A percentile compares a stretch with the other conserved stretches of the same genome.
Conservation (phyloP, 2,113 vertebrate genomes). For the Vulpes lagopus region DNA sequence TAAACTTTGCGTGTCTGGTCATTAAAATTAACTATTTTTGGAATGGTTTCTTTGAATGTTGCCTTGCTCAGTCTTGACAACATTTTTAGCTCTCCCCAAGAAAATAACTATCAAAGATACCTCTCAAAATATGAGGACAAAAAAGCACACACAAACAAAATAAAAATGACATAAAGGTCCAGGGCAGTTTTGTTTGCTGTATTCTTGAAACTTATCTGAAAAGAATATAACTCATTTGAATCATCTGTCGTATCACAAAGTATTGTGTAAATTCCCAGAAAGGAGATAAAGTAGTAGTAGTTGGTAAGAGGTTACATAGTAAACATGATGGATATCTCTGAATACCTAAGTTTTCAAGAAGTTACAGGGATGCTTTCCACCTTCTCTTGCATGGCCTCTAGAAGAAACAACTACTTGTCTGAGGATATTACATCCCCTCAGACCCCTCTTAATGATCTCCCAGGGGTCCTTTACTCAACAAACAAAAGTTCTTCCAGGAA, state of each 20-base stretch:
- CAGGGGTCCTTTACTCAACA: constrained; percentile 57
- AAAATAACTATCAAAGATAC: background rate
- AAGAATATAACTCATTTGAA: background rate
- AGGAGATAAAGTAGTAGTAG: background rate
- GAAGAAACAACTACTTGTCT: background rate
- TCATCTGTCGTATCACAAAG: constrained; percentile 5
- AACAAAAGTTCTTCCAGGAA: constrained; percentile 44
- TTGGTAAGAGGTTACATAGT: background rate
- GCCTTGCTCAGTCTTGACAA: background rate
- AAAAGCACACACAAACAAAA: background rate
- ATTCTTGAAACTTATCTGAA: background rate
- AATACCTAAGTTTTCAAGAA: background rate
- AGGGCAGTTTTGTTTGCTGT: background rate
- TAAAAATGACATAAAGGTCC: background rate
- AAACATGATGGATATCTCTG: background rate
- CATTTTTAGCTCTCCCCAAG: background rate
- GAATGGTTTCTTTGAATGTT: background rate
- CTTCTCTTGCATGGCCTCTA: background rate
- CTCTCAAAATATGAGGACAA: background rate
- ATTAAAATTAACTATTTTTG: constrained; percentile 11
- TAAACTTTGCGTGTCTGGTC: background rate
- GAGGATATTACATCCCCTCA: background rate
- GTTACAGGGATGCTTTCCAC: background rate
- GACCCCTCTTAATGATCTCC: background rate
- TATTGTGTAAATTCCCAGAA: background rate